Evolutionary conservation across 2,888 invertebrate species (phyloP), one percentile per base, ranked within the genome.

Genomic region (Eupeodes luniger): DNA sequence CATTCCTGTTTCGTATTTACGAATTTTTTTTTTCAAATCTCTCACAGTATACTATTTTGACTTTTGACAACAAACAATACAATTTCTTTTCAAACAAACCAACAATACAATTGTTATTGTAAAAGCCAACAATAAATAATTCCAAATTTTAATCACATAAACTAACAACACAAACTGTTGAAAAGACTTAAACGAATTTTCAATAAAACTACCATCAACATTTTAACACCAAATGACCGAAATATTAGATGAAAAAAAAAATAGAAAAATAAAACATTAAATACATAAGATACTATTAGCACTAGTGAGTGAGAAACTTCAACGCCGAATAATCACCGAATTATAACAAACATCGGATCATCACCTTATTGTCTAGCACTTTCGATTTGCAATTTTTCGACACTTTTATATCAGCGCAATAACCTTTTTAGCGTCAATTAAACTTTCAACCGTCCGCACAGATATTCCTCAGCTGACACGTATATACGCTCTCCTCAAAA

Each of bases 401-500:
- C 91, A 91, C 90, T 90, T 90, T 90, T 90, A 91, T 91, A 91
- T 91, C 91, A 90, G 90, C 91, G 89, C 91, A 90, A 89, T 91
- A 91, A 91, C 91, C 91, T 91, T 90, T 91, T 91, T 91, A 90
- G 90, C 91, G 91, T 91, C 91, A 92, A 92, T 92, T 92, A 92
- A 92, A 92, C 92, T 92, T 92, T 92, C 92, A 92, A 92, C 92
- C 90, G 91, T 90, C 83, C 90, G 90, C 89, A 84, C 90, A 91
- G 91, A 93, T 92, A 92, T 91, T 92, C 89, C 72, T 88, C 85
- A 90, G 89, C 89, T 81, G 77, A 90, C 89, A 90, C 90, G 91
- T 90, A 92, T 92, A 92, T 91, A 90, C 90, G 86, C 91, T 92
- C 91, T 79, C 59, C 79, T 82, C 88, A 85, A 88, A 88, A 88